Evolutionary conservation across 30 jellyfish, hydroid and myxozoan species (phyloP), one percentile per base, ranked within the genome.

Genomic region (Catostylus mosaicus): DNA sequence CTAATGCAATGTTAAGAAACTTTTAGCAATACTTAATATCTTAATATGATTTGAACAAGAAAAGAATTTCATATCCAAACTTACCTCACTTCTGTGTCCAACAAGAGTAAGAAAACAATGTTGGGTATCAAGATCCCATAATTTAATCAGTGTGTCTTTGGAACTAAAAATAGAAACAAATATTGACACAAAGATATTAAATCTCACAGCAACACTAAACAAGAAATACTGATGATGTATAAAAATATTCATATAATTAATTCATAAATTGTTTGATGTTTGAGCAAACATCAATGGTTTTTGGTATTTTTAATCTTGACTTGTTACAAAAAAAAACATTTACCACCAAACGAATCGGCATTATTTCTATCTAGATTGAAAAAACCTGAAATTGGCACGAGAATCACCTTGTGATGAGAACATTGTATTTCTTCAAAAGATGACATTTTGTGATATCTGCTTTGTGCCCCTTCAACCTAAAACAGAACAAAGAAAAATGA

Each of bases 81-180:
- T 0, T 48, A 93, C 99, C 88, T 94, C 99, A 78, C 97, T 88
- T 30, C 96, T 79, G 64, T 90, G 99, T 1, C 97, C 97, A 60
- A 86, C 96, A 47, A 95, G 67, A 18, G 99, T 95, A 1, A 84
- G 93, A 71, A 95, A 95, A 82, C 99, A 95, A 74, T 95, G 99
- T 64, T 95, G 99, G 27, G 97, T 89, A 37, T 87, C 97, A 16
- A 89, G 85, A 59, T 95, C 99, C 99, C 99, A 95, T 59, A 90
- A 63, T 71, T 95, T 95, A 22, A 95, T 89, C 60, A 90, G 72
- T 38, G 96, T 95, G 51, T 95, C 99, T 66, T 95, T 95, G 12
- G 98, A 89, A 64, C 97, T 89, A 73, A 16, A 88, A 67, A 48
- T 48, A n/a, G n/a, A n/a, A n/a, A n/a, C n/a, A n/a, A n/a, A n/a